phyloP scores from a whole-genome alignment of 2,113 vertebrate species.

The Grammomys surdaster region DNA sequence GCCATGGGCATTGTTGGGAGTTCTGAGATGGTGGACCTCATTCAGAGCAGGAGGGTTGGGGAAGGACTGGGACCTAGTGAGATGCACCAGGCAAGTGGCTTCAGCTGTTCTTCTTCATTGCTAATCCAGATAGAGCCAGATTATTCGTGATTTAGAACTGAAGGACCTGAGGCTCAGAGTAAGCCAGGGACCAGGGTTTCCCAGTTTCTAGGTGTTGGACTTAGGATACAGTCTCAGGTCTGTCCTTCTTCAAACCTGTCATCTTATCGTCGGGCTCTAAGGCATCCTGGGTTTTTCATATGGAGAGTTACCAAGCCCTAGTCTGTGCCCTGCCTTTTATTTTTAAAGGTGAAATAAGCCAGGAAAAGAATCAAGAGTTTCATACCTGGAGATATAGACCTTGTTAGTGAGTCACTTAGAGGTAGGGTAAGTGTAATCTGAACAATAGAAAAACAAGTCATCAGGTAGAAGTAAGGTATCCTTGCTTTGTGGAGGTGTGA shows the following conservation, averaged over 20 bases:
- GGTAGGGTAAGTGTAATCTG: background rate
- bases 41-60: background rate
- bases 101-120: background rate
- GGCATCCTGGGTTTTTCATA: background rate
- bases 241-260: background rate
- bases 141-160: slow-evolving; percentile 7
- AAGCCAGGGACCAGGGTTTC: background rate
- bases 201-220: background rate
- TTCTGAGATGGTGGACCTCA: background rate
- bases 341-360: slow-evolving; percentile 12
- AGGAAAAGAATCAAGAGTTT: slow-evolving; percentile 36
- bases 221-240: background rate
- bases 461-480: background rate
- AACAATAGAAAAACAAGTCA: background rate
- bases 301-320: background rate
- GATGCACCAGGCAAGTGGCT: background rate
- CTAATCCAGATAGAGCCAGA: background rate
- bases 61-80: background rate
- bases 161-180: slow-evolving; percentile 22
- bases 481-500: background rate
- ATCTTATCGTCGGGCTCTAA: background rate
- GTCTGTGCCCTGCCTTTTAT: background rate
- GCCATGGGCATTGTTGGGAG: background rate
- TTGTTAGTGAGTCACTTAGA: slow-evolving; percentile 39
- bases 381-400: background rate